Evolutionary conservation across 2,888 invertebrate species (phyloP).

Genomic region (Xanthorhoe designata): DNA sequence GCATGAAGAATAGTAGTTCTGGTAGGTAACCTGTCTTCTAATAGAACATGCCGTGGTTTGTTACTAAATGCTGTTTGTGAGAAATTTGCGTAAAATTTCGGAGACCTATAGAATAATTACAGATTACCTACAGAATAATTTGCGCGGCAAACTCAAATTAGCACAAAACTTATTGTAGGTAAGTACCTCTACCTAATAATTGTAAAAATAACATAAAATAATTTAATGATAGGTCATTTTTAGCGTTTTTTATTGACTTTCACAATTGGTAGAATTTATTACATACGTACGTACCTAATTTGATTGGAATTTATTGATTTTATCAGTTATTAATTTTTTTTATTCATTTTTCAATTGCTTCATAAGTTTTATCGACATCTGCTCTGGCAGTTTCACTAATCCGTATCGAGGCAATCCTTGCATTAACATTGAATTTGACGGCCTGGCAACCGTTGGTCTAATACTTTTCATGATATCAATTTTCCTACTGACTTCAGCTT

Average conservation of each 20-base stretch:
- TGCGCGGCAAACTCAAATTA: neutral
- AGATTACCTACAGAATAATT: too few species aligned
- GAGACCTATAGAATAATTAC: too few species aligned
- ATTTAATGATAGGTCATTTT: too few species aligned
- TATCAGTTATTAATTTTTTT: neutral
- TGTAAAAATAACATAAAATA: neutral
- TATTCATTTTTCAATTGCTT: neutral
- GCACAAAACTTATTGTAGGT: too few species aligned
- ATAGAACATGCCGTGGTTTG: neutral
- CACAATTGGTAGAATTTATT: too few species aligned
- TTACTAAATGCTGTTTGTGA: neutral
- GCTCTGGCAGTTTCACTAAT: slow-evolving; percentile 7
- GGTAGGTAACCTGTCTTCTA: neutral
- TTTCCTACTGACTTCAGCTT: neutral
- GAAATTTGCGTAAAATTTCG: neutral
- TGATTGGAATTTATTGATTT: too few species aligned
- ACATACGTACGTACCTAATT: too few species aligned
- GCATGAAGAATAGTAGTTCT: neutral
- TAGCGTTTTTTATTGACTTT: too few species aligned
- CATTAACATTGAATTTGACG: neutral
- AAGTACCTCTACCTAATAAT: too few species aligned
- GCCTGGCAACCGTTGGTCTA: slow-evolving; percentile 12
- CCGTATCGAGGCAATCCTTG: slow-evolving; percentile 16
- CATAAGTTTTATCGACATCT: slow-evolving; percentile 8
- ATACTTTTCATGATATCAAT: slow-evolving; percentile 7